Base-by-base conservation (phyloP, 1,140 invertebrate species). In the Aphelenchoides fujianensis region DNA sequence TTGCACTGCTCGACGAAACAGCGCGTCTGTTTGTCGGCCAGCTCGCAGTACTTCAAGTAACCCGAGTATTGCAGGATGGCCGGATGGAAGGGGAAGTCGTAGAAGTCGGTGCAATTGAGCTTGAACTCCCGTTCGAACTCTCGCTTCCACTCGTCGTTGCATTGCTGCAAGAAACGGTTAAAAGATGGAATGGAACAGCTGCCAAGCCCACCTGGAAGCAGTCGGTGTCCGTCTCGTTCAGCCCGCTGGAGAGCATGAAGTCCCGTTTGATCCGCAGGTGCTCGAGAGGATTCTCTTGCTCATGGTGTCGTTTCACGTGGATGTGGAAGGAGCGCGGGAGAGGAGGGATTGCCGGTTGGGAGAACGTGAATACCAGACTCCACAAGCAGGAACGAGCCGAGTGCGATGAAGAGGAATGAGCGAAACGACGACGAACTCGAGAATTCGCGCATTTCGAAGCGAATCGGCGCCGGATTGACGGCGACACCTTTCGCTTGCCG, bases 81-180 rank as follows among this genome's bases (percentile, higher is more conserved):
- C 3, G 81, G 81, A 69, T 83, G 81, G 64, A 83, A 83, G 7
- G 81, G 81, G 53, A 83, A 83, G 59, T 83, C 81, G 37, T 83
- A 83, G 61, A 83, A 83, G 37, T 84, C 82, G 19, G 75, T 55
- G n/a, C 63, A n/a, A 9, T 73, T 76, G 34, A 84, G 72, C 19
- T 71, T 70, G 27, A 83, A 71, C 54, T 53, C 71, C n/a, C 35
- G 63, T 68, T 82, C 81, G 55, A 82, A 82, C 1, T 75, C 75
- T 9, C 41, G 12, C 23, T 71, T 69, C 79, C 81, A 84, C 41
- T 80, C 75, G 9, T 76, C 36, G 48, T 84, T 84, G 55, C 81
- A 82, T 12, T 71, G 34, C 81, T 82, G 52, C 68, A 81, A 69
- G 31, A 12, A 1, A 30, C 7, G 68, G 9, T n/a, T n/a, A n/a